Evolutionary conservation across 2,797 vertebrate genomes (phyloP), one percentile per base, ranked within the genome.

Genomic region (Sebastes cheni): DNA sequence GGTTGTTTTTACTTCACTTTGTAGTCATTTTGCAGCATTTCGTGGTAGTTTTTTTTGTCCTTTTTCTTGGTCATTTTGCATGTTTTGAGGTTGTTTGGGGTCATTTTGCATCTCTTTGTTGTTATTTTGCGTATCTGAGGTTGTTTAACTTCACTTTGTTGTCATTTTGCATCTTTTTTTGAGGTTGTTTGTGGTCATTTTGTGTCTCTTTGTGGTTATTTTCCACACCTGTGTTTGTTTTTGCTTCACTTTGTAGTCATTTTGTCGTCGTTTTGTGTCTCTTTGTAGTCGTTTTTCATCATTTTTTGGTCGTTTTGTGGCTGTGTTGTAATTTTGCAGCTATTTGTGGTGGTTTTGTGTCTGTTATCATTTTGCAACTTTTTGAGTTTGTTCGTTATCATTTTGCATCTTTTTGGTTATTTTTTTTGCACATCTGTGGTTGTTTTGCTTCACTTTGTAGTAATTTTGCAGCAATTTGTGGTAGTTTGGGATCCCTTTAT

Each of bases 1-100:
- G 10, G 2, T 12, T 8, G 25, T 60, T 30, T 25, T 29, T 36
- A 18, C 13, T 2, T 60, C 50, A 36, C 0, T n/a, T 59, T n/a
- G 10, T 59, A 8, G 10, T 34, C 3, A 3, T 60, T 60, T 20
- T 66, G 18, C 8, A 11, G 30, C 1, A n/a, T 2, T 75, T 18
- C 11, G 1, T 39, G 18, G 18, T 58, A 1, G 4, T n/a, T 56
- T 5, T 18, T 10, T 25, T 0, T 20, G 2, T 16, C 8, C 5
- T 0, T 22, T 20, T 55, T 42, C 39, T 55, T 42, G 0, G 52
- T 59, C 25, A 18, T 29, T 56, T 52, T 50, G 16, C 16, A 18
- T 46, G 54, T 34, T 34, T 1, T 56, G 11, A 25, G 11, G 22
- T 25, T 6, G 2, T 25, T 13, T 34, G 46, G 6, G 3, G 46